Evolutionary conservation across 2,888 invertebrate genomes (phyloP), one percentile per base, ranked within the genome.

Genomic region (Synergus laeviventris): DNA sequence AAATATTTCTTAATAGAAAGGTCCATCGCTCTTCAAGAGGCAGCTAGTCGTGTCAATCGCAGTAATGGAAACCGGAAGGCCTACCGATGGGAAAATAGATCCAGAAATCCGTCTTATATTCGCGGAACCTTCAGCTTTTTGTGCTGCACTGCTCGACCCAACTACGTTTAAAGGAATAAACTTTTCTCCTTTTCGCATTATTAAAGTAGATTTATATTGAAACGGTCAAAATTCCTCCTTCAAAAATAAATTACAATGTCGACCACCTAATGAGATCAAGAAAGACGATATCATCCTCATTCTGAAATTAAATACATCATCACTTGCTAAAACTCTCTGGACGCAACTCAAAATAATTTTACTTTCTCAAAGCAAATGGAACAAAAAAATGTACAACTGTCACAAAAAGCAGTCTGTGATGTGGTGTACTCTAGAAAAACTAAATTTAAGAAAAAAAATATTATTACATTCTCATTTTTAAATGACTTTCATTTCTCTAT

Each of bases 111-210:
- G 45, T 89, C 89, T 77, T 90, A 90, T 81, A 86, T 90, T 73
- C 87, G 87, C 42, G 88, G 88, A 45, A 87, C 89, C 36, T 87
- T 91, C 78, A 89, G 85, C 77, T 89, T 89, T 79, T 85, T 90
- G 76, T 89, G 89, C 80, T 90, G 90, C 83, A 82, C 89, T 62
- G 84, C 88, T 31, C 84, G 88, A 80, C 87, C 89, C 77, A 89
- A 89, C 84, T 89, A 89, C 76, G 87, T 89, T 82, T 89, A 85
- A 89, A 4, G 80, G 77, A 75, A n/a, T 45, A 54, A 70, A 70
- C 36, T 49, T 70, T 31, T 54, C 45, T 45, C 66, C 66, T 4
- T 31, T 70, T 12, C 49, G 18, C 42, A 66, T 66, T 66, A 66
- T 45, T 36, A 45, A 66, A 49, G 42, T 36, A 70, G 31, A 31